These are phyloP conservation scores for Apostichopus japonicus DNA, from an alignment of 35 echinoderm and acorn worm species.

Conservation along the genomic window DNA sequence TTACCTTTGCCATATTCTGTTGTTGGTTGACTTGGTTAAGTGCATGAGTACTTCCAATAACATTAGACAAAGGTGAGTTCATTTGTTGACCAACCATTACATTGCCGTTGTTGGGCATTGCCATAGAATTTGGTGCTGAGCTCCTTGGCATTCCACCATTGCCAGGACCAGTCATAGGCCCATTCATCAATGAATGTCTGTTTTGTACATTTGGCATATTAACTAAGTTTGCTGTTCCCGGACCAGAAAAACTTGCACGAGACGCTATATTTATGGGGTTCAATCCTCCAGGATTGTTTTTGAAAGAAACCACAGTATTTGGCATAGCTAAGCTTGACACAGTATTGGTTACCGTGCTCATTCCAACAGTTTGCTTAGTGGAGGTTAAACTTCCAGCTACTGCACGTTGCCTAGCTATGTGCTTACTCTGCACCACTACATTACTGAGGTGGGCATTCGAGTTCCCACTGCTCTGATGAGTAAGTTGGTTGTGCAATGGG, in stretches of 20 bases:
- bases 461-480: constrained; percentile 52
- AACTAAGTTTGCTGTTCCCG: constrained; percentile 29
- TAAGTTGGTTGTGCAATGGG: constrained; percentile 77
- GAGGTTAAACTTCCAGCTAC: constrained; percentile 37
- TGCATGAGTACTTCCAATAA: constrained; percentile 42
- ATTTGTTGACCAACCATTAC: constrained; percentile 36
- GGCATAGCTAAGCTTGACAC: constrained; percentile 60
- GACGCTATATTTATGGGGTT: constrained; percentile 64
- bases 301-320: constrained; percentile 69
- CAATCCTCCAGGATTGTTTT: constrained; percentile 60
- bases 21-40: constrained; percentile 58
- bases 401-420: constrained; percentile 51
- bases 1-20: constrained; percentile 43
- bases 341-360: constrained; percentile 63
- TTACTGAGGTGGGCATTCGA: constrained; percentile 49
- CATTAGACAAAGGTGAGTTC: constrained; percentile 20
- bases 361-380: constrained; percentile 56
- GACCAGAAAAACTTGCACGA: constrained; percentile 65
- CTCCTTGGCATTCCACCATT: constrained; percentile 36
- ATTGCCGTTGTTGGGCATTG: constrained; percentile 13
- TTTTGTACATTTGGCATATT: constrained; percentile 57
- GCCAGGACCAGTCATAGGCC: constrained; percentile 19
- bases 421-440: constrained; percentile 41
- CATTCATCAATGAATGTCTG: constrained; percentile 72
- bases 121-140: constrained; percentile 47